phyloP scores from a whole-genome alignment of 2,888 invertebrate species.

The Sylvicola cinctus region DNA sequence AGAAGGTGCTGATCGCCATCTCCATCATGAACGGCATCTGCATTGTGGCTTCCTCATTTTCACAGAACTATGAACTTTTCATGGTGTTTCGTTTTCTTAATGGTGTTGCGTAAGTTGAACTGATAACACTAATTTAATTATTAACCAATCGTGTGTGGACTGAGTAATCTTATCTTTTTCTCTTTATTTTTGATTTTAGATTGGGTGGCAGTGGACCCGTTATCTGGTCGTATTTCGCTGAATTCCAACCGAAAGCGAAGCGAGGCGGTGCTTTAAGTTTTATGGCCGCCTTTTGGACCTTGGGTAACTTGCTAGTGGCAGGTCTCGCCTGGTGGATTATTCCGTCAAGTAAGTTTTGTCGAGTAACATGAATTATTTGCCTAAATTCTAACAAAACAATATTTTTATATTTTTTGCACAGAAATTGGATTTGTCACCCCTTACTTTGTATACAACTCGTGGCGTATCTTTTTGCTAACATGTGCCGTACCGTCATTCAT shows the following conservation, averaged over 20 bases:
- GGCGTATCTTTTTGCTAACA: conserved; percentile 76
- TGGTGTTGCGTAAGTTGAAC: conserved; percentile 70
- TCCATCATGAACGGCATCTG: conserved; percentile 78
- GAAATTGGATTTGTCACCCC: conserved; percentile 46
- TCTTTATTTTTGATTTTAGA: conserved; percentile 28
- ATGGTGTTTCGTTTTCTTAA: conserved; percentile 80
- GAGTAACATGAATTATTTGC: background rate
- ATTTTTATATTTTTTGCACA: conserved; percentile 11
- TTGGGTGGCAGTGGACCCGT: conserved; percentile 80
- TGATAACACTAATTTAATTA: background rate
- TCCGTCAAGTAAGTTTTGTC: conserved; percentile 30
- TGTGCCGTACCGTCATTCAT: conserved; percentile 78
- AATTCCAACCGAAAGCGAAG: conserved; percentile 80
- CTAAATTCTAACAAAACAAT: background rate
- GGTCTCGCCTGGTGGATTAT: conserved; percentile 60
- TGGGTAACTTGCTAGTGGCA: conserved; percentile 81
- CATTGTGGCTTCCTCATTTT: conserved; percentile 77
- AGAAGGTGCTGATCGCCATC: conserved; percentile 72
- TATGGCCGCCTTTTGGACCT: conserved; percentile 90
- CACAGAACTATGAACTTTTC: conserved; percentile 71
- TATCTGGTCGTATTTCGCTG: conserved; percentile 88
- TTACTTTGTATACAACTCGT: conserved; percentile 67
- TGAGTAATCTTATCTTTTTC: conserved; percentile 2
- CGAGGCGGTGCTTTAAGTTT: conserved; percentile 83
- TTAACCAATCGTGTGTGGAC: background rate